Evolutionary conservation across 92 coral and sea anemone genomes (phyloP).

Genomic region (Diadumene lineata): DNA sequence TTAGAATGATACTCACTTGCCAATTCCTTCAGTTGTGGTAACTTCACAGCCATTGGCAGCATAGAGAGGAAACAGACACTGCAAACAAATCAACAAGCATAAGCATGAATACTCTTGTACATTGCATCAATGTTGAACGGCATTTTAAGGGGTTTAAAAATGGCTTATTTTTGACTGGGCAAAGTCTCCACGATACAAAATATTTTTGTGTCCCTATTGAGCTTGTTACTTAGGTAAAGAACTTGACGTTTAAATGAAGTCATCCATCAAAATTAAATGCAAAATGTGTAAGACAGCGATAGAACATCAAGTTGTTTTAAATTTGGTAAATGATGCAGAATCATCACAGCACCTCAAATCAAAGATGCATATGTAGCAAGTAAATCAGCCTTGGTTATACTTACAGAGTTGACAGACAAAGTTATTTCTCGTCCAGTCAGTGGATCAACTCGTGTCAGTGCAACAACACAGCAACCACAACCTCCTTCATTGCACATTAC

Average conservation of each 20-base stretch:
- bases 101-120: background rate
- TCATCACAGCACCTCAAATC: background rate
- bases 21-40: slow-evolving; percentile 64
- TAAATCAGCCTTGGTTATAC: background rate
- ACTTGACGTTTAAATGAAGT: no score
- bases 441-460: slow-evolving; percentile 55
- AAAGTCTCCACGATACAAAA: no score
- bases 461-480: slow-evolving; percentile 76
- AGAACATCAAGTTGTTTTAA: no score
- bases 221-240: no score
- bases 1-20: slow-evolving; percentile 32
- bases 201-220: no score
- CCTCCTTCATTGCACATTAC: slow-evolving; percentile 78
- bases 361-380: background rate
- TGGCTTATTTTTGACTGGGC: background rate
- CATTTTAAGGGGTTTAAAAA: background rate
- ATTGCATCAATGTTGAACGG: background rate
- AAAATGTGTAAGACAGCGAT: no score
- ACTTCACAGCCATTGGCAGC: slow-evolving; percentile 60
- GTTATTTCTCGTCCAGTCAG: slow-evolving; percentile 44
- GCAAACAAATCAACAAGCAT: no score
- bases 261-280: no score
- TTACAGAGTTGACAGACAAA: slow-evolving; percentile 64
- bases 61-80: slow-evolving; percentile 62
- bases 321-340: background rate